Base-by-base conservation (phyloP, 2,888 invertebrate genomes). In the Caenorhabditis drosophilae region DNA sequence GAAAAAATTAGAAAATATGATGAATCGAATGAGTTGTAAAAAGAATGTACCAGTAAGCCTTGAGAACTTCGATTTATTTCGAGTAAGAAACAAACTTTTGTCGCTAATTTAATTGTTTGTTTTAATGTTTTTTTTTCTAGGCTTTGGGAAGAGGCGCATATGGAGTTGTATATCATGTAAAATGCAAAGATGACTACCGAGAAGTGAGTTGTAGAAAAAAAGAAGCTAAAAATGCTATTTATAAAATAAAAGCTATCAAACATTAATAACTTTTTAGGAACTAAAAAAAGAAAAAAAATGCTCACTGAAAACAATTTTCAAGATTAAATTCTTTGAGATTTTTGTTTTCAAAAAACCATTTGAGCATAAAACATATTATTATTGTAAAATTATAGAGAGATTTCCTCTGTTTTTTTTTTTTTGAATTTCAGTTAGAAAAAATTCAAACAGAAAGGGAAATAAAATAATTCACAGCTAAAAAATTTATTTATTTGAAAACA, bases 131-230 rank as follows among this genome's bases (percentile, higher is more conserved):
- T 9, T 20, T 44, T n/a, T 53, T 69, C 46, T 60, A 75, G 68
- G 46, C 64, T 7, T 57, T 78, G 22, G 78, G 78, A 23, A 53
- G 61, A 62, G 79, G 79, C 41, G 76, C 79, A 9, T 79, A 79
- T 59, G 79, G 77, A n/a, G 61, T 58, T 42, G 79, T 79, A 4
- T 73, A 62, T 55, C 51, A 55, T 15, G 76, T 72, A 31, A 44
- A 44, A 16, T 59, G 62, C 40, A 26, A 35, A n/a, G 48, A 20
- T 15, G 73, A 74, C 23, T 59, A 68, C 3, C 46, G 52, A 54
- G 51, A 63, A 25, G 73, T 74, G 34, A 56, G 55, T 48, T 54
- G n/a, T n/a, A n/a, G n/a, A n/a, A n/a, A n/a, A n/a, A n/a, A n/a
- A n/a, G n/a, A n/a, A n/a, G n/a, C n/a, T n/a, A n/a, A n/a, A n/a